These are phyloP conservation scores for Diachrysia chrysitis DNA, from an alignment of 2,888 invertebrate genomes.

Conservation along the genomic window DNA sequence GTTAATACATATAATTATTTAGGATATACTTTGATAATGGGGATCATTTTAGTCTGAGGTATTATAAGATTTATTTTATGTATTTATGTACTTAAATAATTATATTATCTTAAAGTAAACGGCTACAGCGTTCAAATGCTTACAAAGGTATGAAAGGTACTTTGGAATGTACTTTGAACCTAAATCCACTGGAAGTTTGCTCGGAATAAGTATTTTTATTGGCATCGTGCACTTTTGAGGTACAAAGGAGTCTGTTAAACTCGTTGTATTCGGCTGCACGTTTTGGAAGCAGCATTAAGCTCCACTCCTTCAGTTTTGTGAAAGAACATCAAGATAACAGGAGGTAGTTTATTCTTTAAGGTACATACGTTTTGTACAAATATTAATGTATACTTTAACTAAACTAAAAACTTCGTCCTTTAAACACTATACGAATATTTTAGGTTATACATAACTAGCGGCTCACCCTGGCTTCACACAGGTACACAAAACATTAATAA, in stretches of 20 bases:
- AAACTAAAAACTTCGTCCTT: too few relatives aligned
- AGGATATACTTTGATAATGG: too few relatives aligned
- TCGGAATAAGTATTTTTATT: slow-evolving; percentile 57
- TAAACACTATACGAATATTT: too few relatives aligned
- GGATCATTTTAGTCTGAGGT: too few relatives aligned
- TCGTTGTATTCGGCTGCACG: slow-evolving; percentile 33
- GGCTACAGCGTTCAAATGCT: background rate
- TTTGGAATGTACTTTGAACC: slow-evolving; percentile 18
- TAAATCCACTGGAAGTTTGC: slow-evolving; percentile 20
- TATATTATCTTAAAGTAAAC: too few relatives aligned
- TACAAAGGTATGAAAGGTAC: background rate
- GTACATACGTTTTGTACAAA: background rate
- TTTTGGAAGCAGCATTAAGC: slow-evolving; percentile 18
- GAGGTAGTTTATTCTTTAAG: background rate
- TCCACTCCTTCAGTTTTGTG: slow-evolving; percentile 11
- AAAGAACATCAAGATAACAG: background rate
- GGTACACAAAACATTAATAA: too few relatives aligned
- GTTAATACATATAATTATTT: too few relatives aligned
- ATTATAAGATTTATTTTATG: too few relatives aligned
- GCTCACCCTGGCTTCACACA: too few relatives aligned
- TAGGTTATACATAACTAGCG: too few relatives aligned
- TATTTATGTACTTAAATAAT: too few relatives aligned
- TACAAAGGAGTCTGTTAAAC: slow-evolving; percentile 59
- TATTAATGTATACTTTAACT: too few relatives aligned
- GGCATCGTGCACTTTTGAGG: slow-evolving; percentile 40